Conservation (phyloP, 2,888 invertebrate species). For the Ophioninae sp. region DNA sequence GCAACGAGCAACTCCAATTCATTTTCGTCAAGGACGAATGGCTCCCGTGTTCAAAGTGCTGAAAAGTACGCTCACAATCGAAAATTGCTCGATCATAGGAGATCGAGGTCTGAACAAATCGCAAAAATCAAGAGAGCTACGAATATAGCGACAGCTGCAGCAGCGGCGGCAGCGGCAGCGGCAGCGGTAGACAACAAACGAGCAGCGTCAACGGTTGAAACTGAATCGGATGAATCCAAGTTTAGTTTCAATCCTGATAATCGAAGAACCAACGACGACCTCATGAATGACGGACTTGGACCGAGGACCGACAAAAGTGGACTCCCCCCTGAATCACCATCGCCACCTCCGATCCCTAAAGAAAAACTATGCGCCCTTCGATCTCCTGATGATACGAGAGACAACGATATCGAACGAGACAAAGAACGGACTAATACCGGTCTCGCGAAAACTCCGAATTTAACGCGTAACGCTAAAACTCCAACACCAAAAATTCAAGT, state of each 20-base stretch:
- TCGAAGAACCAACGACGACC: constrained; percentile 42
- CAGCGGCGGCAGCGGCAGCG: no score
- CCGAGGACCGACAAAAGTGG: constrained; percentile 79
- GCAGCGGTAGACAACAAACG: not conserved
- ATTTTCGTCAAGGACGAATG: constrained; percentile 47
- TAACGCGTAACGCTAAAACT: constrained; percentile 47
- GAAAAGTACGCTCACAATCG: constrained; percentile 69
- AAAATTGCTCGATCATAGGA: constrained; percentile 76
- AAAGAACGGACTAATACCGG: constrained; percentile 34
- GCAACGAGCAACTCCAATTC: constrained; percentile 28
- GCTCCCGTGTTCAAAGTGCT: constrained; percentile 60
- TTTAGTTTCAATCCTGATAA: constrained; percentile 8
- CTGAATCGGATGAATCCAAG: not conserved
- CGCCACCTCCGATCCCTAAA: constrained; percentile 34
- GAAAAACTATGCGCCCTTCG: constrained; percentile 23
- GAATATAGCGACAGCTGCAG: not conserved
- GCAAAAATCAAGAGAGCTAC: constrained; percentile 71
- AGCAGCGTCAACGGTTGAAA: not conserved
- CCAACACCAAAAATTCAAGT: constrained; percentile 59
- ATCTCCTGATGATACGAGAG: not conserved
- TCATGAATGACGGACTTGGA: constrained; percentile 78
- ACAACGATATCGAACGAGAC: constrained; percentile 11
- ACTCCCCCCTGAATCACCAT: constrained; percentile 67
- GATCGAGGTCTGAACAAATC: constrained; percentile 77
- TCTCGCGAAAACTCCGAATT: constrained; percentile 27